Conservation (phyloP, 2,888 invertebrate species). For the Leptothorax acervorum region DNA sequence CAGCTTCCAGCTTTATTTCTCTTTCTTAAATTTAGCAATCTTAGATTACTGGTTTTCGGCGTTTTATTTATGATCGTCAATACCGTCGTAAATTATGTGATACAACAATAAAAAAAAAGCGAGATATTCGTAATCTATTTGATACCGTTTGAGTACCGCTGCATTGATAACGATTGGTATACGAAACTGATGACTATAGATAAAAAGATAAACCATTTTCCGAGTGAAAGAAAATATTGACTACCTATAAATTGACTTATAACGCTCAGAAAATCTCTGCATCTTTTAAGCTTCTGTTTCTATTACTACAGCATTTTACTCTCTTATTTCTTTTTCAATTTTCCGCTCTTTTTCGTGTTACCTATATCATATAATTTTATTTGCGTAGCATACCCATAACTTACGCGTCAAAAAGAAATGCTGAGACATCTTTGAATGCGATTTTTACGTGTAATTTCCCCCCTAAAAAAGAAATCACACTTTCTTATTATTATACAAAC, state of each 20-base stretch:
- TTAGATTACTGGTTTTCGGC: not conserved
- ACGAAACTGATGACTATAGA: not conserved
- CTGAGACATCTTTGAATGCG: no score
- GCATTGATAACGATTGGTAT: not conserved
- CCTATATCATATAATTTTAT: not conserved
- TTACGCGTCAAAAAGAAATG: not conserved
- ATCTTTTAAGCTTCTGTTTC: no score
- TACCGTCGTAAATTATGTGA: not conserved
- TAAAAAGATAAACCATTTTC: not conserved
- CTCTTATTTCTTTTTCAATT: not conserved
- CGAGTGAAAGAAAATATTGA: not conserved
- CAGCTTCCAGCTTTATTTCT: not conserved
- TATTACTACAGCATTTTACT: not conserved
- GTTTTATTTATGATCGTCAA: slow-evolving; percentile 10
- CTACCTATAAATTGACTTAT: not conserved
- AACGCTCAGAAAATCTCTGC: not conserved
- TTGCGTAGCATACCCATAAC: not conserved
- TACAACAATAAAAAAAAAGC: not conserved
- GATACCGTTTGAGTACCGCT: not conserved
- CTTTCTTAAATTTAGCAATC: slow-evolving; percentile 11
- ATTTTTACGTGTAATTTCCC: no score
- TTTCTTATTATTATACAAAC: slow-evolving; percentile 16
- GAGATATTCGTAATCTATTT: slow-evolving; percentile 17
- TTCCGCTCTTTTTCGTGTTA: not conserved
- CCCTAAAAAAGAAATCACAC: not conserved